phyloP scores from a whole-genome alignment of 2,888 invertebrate genomes.

The Spodoptera exigua region DNA sequence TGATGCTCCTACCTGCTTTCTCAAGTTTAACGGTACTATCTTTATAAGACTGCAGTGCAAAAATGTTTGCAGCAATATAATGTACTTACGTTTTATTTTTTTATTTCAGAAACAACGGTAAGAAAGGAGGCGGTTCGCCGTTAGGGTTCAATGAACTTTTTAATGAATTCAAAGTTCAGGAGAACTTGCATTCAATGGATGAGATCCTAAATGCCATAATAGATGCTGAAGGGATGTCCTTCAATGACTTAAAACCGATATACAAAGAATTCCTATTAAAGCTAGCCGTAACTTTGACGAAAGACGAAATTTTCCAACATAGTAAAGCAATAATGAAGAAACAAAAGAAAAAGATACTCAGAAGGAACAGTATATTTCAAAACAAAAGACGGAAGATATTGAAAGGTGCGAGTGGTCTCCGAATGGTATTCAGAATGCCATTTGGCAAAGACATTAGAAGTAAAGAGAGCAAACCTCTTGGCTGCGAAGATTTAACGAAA shows the following conservation, averaged over 20 bases:
- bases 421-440: constrained; percentile 91
- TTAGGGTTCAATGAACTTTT: constrained; percentile 96
- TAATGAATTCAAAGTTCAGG: constrained; percentile 95
- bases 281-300: constrained; percentile 96
- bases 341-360: constrained; percentile 92
- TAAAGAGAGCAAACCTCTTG: constrained; percentile 71
- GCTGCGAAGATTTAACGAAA: constrained; percentile 70
- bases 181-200: constrained; percentile 96
- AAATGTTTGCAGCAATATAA: neutral
- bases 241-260: constrained; percentile 96
- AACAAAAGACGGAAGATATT: constrained; percentile 90
- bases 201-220: constrained; percentile 96
- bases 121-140: constrained; percentile 93
- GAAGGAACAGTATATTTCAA: constrained; percentile 88
- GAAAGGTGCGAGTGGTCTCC: constrained; percentile 89
- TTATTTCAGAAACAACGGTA: constrained; percentile 88
- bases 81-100: neutral
- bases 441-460: constrained; percentile 83
- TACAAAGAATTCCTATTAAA: constrained; percentile 97
- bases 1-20: too few relatives aligned
- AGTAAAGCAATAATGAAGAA: constrained; percentile 97
- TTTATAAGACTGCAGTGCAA: too few relatives aligned
- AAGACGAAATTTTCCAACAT: constrained; percentile 96
- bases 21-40: too few relatives aligned
- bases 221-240: constrained; percentile 97